phyloP scores from a whole-genome alignment of 2,888 invertebrate genomes.

The Cryptocheilus praepositus region DNA sequence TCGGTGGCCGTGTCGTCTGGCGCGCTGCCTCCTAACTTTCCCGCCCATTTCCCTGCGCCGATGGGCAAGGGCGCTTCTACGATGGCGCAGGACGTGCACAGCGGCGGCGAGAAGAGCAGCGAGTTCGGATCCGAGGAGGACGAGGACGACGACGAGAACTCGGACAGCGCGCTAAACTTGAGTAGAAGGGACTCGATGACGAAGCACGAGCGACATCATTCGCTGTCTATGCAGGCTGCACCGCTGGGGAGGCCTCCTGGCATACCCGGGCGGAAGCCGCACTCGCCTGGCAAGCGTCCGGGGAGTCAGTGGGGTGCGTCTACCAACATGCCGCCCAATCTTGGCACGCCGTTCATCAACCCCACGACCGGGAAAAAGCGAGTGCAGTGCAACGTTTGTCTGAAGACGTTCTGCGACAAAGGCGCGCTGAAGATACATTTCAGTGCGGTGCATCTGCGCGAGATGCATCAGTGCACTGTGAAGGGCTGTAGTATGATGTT shows the following conservation, averaged over 20 bases:
- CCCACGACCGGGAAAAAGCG: constrained; percentile 96
- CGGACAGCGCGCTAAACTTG: constrained; percentile 80
- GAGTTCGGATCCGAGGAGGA: constrained; percentile 79
- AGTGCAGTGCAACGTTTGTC: constrained; percentile 97
- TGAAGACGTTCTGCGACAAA: constrained; percentile 99
- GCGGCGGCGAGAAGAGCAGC: constrained; percentile 74
- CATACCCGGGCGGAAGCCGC: constrained; percentile 79
- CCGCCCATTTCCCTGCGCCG: constrained; percentile 67
- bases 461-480: constrained; percentile 99
- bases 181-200: constrained; percentile 76
- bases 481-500: constrained; percentile 99
- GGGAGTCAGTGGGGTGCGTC: constrained; percentile 80
- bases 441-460: constrained; percentile 97
- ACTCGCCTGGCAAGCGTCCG: constrained; percentile 86
- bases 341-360: constrained; percentile 93
- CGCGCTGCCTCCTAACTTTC: constrained; percentile 69
- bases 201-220: constrained; percentile 51
- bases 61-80: constrained; percentile 62
- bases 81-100: constrained; percentile 61
- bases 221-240: constrained; percentile 65
- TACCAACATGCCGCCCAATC: constrained; percentile 85
- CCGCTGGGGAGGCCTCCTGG: constrained; percentile 75
- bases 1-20: constrained; percentile 69
- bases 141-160: constrained; percentile 79
- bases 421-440: constrained; percentile 99